Percentiles rank a stretch among this genome's conserved stretches.
phyloP scores from a whole-genome alignment of 2,888 invertebrate genomes.

The Ormyrus rosae region DNA sequence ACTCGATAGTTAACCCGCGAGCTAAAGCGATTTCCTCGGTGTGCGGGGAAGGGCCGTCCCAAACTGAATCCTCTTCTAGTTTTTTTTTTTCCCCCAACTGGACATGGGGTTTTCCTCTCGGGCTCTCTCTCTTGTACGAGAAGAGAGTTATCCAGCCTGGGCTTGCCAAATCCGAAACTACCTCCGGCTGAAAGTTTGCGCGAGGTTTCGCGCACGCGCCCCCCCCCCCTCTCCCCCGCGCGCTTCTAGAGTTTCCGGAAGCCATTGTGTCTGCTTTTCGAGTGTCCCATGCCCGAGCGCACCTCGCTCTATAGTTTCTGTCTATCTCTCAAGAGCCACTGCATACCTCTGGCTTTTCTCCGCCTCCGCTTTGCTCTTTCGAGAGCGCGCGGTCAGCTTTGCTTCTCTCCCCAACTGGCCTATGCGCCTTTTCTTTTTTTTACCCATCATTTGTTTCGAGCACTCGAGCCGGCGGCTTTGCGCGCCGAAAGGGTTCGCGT shows the following conservation, averaged over 20 bases:
- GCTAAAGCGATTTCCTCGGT: conserved; percentile 60
- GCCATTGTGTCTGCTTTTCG: conserved; percentile 49
- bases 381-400: no score
- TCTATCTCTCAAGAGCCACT: conserved; percentile 16
- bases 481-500: no score
- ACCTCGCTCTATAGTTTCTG: background rate
- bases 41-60: conserved; percentile 34
- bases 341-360: conserved; percentile 3
- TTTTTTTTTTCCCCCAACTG: background rate
- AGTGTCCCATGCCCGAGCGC: background rate
- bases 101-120: conserved; percentile 43
- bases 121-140: background rate
- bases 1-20: conserved; percentile 63
- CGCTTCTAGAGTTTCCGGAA: conserved; percentile 55
- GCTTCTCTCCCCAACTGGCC: no score
- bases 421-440: no score
- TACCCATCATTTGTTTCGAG: no score
- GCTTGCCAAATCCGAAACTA: conserved; percentile 33
- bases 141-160: conserved; percentile 12
- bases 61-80: conserved; percentile 49
- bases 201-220: conserved; percentile 25
- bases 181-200: conserved; percentile 26
- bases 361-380: conserved; percentile 4
- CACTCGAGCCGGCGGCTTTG: no score
- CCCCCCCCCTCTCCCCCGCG: conserved; percentile 39